Evolutionary conservation across 2,888 invertebrate species (phyloP), one percentile per base, ranked within the genome.

Genomic region (Philereme transversata): DNA sequence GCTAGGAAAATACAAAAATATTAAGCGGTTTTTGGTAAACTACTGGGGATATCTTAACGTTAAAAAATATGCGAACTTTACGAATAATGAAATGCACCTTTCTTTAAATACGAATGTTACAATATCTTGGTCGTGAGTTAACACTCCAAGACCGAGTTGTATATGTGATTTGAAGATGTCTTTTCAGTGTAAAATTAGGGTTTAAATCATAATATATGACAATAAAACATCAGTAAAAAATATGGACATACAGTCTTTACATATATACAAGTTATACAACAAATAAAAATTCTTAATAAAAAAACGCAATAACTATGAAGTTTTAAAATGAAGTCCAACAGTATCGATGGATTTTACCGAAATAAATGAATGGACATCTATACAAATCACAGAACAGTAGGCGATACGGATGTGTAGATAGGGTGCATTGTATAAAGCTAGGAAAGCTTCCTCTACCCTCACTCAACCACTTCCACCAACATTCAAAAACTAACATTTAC

Each of bases 1-100:
- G 82, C 90, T 91, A 91, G 81, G 88, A 87, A 89, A 90, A 90
- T 92, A 91, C 91, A 92, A 92, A 92, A 92, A 91, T 92, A 91
- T 90, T 86, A 92, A 92, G 92, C 91, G 86, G 87, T 83, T 69
- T 79, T 84, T 78, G 84, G 81, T 84, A 83, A 82, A 82, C 87
- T 84, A 85, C 79, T 74, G 79, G 83, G 22, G 82, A 83, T 86
- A 86, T 78, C 82, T 82, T 83, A 80, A 64, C 60, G 51, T 60
- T 65, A 65, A 62, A 75, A 74, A 72, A 79, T 79, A 82, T 75
- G 79, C 77, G 75, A 81, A 77, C 76, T 74, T 76, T 75, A 74
- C 79, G 74, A 74, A 72, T 77, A 75, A 79, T 81, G 80, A 86
- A 87, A 88, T 88, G 89, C 88, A 88, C 88, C 87, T 77, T 84